phyloP scores from a whole-genome alignment of 2,888 invertebrate species.

The Spilosoma lubricipeda region DNA sequence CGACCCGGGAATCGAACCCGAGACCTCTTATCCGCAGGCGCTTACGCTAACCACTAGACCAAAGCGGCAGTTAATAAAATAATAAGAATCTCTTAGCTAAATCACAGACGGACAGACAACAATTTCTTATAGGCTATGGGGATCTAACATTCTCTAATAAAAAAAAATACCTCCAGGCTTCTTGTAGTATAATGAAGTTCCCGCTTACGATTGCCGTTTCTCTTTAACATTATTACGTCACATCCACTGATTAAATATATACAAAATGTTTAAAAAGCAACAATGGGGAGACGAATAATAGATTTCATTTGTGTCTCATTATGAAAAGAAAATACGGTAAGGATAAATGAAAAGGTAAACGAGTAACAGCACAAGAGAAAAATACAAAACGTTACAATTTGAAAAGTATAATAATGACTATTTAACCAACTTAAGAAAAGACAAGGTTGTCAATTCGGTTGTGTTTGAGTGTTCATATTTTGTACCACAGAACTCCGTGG shows the following conservation, averaged over 20 bases:
- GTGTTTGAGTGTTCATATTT: too few species aligned
- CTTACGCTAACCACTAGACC: too few species aligned
- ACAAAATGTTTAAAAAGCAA: background rate
- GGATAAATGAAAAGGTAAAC: background rate
- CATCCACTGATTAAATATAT: background rate
- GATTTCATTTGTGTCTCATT: background rate
- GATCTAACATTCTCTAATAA: background rate
- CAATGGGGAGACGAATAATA: background rate
- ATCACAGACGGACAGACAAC: background rate
- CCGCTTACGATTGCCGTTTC: background rate
- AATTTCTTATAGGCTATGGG: background rate
- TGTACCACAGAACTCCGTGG: too few species aligned
- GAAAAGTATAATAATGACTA: background rate
- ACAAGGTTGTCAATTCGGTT: too few species aligned
- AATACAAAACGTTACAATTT: background rate
- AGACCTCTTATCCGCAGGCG: too few species aligned
- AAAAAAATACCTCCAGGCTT: background rate
- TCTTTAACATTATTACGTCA: background rate
- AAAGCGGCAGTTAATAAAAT: too few species aligned
- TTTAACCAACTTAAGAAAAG: too few species aligned
- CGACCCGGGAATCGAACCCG: too few species aligned
- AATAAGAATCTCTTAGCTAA: background rate
- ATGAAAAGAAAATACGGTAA: background rate
- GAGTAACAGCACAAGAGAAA: background rate
- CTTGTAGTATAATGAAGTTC: background rate